Percentiles rank a stretch among this genome's conserved stretches.
phyloP scores from a whole-genome alignment of 2,888 invertebrate species.

The Polietes domitor region DNA sequence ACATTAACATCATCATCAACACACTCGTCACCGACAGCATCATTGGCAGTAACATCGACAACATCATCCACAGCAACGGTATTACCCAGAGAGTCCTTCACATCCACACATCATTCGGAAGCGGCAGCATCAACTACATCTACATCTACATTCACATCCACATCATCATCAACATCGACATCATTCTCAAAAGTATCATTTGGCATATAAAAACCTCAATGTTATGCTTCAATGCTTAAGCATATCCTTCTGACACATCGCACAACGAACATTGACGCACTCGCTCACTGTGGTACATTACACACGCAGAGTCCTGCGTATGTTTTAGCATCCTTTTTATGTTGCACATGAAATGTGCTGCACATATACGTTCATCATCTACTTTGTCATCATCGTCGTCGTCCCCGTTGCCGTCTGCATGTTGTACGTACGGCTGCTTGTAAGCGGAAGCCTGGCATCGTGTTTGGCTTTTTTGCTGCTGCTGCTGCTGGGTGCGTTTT shows the following conservation, averaged over 20 bases:
- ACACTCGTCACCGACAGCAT: constrained; percentile 22
- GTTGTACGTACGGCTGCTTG: neutral
- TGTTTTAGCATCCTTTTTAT: constrained; percentile 39
- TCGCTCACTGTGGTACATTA: neutral
- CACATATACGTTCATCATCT: constrained; percentile 14
- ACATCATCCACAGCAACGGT: constrained; percentile 20
- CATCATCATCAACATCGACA: constrained; percentile 62
- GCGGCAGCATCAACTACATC: constrained; percentile 44
- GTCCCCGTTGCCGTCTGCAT: neutral
- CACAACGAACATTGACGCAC: neutral
- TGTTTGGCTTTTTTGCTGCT: neutral
- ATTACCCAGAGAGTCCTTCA: neutral
- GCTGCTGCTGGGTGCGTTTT: neutral
- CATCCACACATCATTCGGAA: constrained; percentile 13
- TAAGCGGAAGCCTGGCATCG: neutral
- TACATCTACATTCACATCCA: constrained; percentile 56
- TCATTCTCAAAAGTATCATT: constrained; percentile 66
- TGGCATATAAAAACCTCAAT: constrained; percentile 61
- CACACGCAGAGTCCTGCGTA: neutral
- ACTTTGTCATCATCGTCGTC: neutral
- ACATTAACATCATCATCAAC: constrained; percentile 35
- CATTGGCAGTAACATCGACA: constrained; percentile 24
- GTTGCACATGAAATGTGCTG: constrained; percentile 36
- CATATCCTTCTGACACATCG: constrained; percentile 49
- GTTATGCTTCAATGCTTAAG: constrained; percentile 59